phyloP scores from a whole-genome alignment of 1,140 invertebrate species.

The Vanessa atalanta region DNA sequence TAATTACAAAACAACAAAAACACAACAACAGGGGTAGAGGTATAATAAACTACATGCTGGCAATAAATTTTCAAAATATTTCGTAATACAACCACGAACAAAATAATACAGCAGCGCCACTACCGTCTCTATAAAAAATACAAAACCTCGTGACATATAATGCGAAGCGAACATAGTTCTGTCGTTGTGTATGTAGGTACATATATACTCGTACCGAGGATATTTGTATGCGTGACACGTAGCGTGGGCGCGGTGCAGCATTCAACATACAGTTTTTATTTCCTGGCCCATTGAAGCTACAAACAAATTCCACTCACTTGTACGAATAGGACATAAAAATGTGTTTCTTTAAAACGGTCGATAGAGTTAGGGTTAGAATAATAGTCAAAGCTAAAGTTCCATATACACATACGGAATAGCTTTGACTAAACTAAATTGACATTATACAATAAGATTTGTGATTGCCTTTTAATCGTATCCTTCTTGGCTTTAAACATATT shows the following conservation, averaged over 20 bases:
- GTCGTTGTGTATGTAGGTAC: conserved; percentile 6
- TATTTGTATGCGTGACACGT: conserved; percentile 36
- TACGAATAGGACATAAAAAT: conserved; percentile 11
- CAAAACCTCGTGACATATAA: conserved; percentile 25
- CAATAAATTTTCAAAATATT: neutral
- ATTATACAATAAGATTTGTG: neutral
- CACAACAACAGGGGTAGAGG: neutral
- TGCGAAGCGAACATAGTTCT: conserved; percentile 23
- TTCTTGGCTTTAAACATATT: too few species aligned
- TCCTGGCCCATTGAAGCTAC: conserved; percentile 24
- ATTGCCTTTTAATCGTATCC: too few species aligned
- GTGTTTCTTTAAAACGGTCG: neutral
- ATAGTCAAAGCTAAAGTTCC: neutral
- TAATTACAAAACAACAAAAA: neutral
- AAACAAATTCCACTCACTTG: conserved; percentile 23
- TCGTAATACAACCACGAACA: conserved; percentile 2
- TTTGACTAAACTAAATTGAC: neutral
- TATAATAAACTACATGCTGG: neutral
- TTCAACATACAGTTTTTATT: conserved; percentile 37
- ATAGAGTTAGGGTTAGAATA: neutral
- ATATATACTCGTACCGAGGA: neutral
- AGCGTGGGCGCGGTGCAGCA: conserved; percentile 25
- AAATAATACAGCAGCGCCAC: conserved; percentile 17
- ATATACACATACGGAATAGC: neutral
- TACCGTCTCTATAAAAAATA: conserved; percentile 30